Conservation (phyloP, 2,113 vertebrate species). For the Scopus umbretta region DNA sequence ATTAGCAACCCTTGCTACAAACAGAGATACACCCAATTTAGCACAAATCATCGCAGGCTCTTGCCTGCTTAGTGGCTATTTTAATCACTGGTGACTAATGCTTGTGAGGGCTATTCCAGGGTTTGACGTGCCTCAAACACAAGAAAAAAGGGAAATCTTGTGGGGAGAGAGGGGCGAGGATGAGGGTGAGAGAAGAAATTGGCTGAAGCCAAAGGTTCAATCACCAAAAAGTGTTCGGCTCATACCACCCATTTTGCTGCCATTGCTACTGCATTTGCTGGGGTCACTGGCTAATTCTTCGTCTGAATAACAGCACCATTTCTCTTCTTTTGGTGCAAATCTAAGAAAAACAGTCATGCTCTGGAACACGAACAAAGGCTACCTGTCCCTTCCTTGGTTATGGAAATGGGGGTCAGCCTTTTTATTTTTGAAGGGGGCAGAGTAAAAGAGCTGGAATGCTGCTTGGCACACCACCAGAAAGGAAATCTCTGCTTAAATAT, state of each 20-base stretch:
- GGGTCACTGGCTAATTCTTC: constrained; percentile 38
- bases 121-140: constrained; percentile 45
- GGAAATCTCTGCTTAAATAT: constrained; percentile 61
- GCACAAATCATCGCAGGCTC: constrained; percentile 47
- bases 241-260: not conserved
- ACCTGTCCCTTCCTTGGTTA: constrained; percentile 58
- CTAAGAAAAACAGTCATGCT: constrained; percentile 50
- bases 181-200: not conserved
- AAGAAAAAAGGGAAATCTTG: constrained; percentile 38
- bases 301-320: constrained; percentile 29
- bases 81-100: constrained; percentile 60
- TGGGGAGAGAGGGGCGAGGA: not conserved
- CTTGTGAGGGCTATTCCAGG: constrained; percentile 62
- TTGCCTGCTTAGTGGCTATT: constrained; percentile 58
- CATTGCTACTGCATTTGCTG: not conserved
- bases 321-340: constrained; percentile 26
- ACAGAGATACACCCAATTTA: constrained; percentile 53
- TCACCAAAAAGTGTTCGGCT: not conserved
- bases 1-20: constrained; percentile 54
- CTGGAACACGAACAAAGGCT: constrained; percentile 54
- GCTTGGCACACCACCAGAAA: constrained; percentile 49
- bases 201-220: constrained; percentile 14
- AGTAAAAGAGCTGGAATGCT: constrained; percentile 45
- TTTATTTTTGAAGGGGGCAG: constrained; percentile 40
- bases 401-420: constrained; percentile 57